phyloP scores from a whole-genome alignment of 92 coral and sea anemone species.

The Paragorgia papillata region DNA sequence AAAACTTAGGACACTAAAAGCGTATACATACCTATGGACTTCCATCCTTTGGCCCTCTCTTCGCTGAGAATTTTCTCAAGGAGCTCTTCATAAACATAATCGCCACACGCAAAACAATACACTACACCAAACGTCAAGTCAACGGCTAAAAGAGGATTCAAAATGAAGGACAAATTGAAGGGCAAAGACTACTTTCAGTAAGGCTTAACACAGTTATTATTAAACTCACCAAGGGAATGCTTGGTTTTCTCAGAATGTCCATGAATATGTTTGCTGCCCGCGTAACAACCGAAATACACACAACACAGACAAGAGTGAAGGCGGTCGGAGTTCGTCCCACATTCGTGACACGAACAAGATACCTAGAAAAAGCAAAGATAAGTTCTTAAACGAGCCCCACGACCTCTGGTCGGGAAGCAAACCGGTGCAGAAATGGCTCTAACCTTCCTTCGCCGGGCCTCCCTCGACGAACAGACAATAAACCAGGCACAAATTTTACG shows the following conservation, averaged over 20 bases:
- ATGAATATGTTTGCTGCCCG: slow-evolving; percentile 96
- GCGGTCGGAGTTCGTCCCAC: slow-evolving; percentile 91
- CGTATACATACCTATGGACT: slow-evolving; percentile 65
- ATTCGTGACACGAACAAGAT: slow-evolving; percentile 83
- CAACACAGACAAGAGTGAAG: slow-evolving; percentile 93
- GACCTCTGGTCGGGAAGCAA: neutral
- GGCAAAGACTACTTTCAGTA: too few relatives aligned
- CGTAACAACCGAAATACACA: slow-evolving; percentile 97
- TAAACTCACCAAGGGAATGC: slow-evolving; percentile 84
- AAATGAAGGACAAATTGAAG: too few relatives aligned
- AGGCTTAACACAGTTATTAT: too few relatives aligned
- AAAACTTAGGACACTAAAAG: too few relatives aligned
- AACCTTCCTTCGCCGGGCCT: slow-evolving; percentile 98
- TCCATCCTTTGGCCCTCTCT: slow-evolving; percentile 80
- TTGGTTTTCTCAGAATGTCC: slow-evolving; percentile 86
- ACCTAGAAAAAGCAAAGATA: slow-evolving; percentile 69
- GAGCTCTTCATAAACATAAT: slow-evolving; percentile 82
- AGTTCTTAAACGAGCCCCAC: neutral
- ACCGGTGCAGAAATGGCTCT: slow-evolving; percentile 5
- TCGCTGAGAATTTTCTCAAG: slow-evolving; percentile 81
- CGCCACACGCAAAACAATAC: slow-evolving; percentile 87
- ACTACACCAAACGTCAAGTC: slow-evolving; percentile 88
- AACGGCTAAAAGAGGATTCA: slow-evolving; percentile 78
- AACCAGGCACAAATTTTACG: slow-evolving; percentile 91
- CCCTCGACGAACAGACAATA: slow-evolving; percentile 79